Evolutionary conservation across 2,888 invertebrate species (phyloP).

Genomic region (Lacanobia wlatinum): DNA sequence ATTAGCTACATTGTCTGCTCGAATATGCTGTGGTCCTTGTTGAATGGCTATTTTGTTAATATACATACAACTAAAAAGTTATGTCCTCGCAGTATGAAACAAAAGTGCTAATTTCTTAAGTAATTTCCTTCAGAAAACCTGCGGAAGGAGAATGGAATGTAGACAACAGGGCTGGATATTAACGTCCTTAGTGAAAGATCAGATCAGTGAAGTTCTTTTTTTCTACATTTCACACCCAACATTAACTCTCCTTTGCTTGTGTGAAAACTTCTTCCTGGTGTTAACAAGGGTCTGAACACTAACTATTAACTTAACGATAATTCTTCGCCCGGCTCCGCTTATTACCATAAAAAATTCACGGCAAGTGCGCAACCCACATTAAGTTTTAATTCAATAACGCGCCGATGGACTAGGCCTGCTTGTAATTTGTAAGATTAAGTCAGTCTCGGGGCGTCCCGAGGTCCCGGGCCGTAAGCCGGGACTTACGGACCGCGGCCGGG

Average conservation of each 20-base stretch:
- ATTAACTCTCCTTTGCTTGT: no score
- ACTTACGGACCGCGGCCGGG: conserved; percentile 57
- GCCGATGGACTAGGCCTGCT: conserved; percentile 65
- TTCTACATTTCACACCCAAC: no score
- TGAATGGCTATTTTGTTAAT: not conserved
- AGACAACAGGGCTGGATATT: no score
- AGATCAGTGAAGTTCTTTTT: not conserved
- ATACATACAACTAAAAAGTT: no score
- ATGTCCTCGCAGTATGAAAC: no score
- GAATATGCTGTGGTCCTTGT: not conserved
- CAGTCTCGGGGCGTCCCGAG: conserved; percentile 44
- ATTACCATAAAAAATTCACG: conserved; percentile 63
- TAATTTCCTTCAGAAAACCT: no score
- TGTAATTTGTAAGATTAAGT: conserved; percentile 74
- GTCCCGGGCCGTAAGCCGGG: conserved; percentile 64
- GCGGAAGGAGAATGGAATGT: no score
- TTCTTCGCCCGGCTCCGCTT: conserved; percentile 26
- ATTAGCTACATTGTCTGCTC: conserved; percentile 4
- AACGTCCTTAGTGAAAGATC: no score
- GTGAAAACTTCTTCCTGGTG: not conserved
- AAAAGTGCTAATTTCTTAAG: no score
- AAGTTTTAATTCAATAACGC: conserved; percentile 74
- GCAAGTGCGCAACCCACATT: conserved; percentile 46
- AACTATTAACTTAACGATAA: conserved; percentile 55
- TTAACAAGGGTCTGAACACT: conserved; percentile 37